Evolutionary conservation across 1,140 invertebrate genomes (phyloP), one percentile per base, ranked within the genome.

Genomic region (Drosophila novamexicana): DNA sequence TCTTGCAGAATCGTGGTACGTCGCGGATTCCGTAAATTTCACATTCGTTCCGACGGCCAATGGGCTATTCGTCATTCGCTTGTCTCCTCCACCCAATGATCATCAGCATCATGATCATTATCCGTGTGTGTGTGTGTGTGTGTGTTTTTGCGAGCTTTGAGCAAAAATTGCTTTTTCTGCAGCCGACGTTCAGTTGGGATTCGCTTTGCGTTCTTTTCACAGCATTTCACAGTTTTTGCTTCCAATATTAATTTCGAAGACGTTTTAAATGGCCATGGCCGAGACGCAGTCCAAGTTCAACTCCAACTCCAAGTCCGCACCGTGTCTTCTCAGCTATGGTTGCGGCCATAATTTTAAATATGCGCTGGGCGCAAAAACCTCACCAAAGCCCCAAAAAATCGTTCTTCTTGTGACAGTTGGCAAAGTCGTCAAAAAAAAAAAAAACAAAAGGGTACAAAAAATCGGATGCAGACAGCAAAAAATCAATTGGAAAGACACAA

Each of bases 31-130:
- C 84, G 84, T 89, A 89, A 89, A 89, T 89, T 84, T 89, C 77
- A 69, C 64, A 89, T 89, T 89, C 81, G 85, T 89, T 89, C 85
- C 85, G 52, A 81, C 53, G 42, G 68, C 64, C 77, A 53, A 83
- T 83, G 88, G 80, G 80, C 79, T 89, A 91, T 91, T 91, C 88
- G 88, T 91, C 88, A 91, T 91, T 91, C 88, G 88, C 83, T 91
- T 91, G 88, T 91, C 88, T 77, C 64, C 63, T 52, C 32, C 54
- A 63, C 53, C 64, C 22, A 74, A 63, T 58, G 32, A 53, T 54
- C 73, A 64, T 56, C 68, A 49, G 53, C 40, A 12, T 18, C 37
- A 50, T 56, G 14, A 67, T 68, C 54, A 42, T 47, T n/a, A 36
- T 56, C 52, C 44, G 22, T 68, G 22, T 29, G 22, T 29, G 22